Conservation (phyloP, 2,113 vertebrate genomes). For the Geococcyx californianus region DNA sequence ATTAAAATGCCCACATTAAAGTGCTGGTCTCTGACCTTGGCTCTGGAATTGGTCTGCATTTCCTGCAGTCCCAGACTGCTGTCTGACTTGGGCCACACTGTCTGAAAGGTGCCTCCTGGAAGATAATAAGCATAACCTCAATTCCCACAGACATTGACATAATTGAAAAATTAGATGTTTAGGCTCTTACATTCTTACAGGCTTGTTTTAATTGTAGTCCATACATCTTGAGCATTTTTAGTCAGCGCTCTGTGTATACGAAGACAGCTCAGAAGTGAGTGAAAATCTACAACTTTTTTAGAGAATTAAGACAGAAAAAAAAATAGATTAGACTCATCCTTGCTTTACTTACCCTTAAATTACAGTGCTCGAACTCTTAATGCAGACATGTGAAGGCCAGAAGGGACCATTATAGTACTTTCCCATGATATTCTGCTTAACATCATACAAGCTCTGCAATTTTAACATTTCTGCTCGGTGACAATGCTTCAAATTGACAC, state of each 20-base stretch:
- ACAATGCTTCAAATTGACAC: not conserved
- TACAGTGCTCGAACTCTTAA: not conserved
- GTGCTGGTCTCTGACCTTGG: not conserved
- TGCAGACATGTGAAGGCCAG: not conserved
- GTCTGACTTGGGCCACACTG: not conserved
- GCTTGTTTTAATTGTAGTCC: constrained; percentile 33
- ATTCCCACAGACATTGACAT: constrained; percentile 17
- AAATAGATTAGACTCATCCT: not conserved
- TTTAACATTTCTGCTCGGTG: not conserved
- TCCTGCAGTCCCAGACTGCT: not conserved
- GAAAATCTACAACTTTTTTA: not conserved
- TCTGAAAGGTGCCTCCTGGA: constrained; percentile 31
- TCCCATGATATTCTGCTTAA: not conserved
- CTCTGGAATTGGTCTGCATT: not conserved
- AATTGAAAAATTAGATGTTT: constrained; percentile 53
- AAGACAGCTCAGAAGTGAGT: not conserved
- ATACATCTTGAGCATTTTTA: constrained; percentile 14
- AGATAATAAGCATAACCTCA: constrained; percentile 20
- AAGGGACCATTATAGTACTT: not conserved
- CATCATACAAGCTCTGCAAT: not conserved
- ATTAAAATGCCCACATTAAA: not conserved
- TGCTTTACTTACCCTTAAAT: not conserved
- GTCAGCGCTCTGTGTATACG: not conserved
- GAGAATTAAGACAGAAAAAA: not conserved
- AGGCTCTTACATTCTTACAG: constrained; percentile 5